Evolutionary conservation across 1,140 invertebrate genomes (phyloP), one percentile per base, ranked within the genome.

Genomic region (Cotesia chilonis): DNA sequence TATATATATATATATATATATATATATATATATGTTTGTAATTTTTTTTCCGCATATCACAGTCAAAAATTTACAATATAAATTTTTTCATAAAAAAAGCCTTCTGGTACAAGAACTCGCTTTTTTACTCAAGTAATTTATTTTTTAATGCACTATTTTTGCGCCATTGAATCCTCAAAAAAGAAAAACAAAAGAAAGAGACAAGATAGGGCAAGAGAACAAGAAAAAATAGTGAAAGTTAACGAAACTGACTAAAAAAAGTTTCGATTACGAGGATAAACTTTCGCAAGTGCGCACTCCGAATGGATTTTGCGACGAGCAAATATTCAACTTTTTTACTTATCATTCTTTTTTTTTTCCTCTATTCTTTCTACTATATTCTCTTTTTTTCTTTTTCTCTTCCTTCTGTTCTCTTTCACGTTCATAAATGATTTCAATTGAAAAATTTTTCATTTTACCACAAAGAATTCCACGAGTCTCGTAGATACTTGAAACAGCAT

Each of bases 261-360:
- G 57, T 51, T 51, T 57, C 60, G 68, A 59, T 70, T 70, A 70
- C 68, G 68, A 51, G 68, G 38, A 70, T 70, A 61, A 28, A 61
- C 37, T 70, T 70, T 70, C 52, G 54, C 55, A 38, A 68, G 37
- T 68, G 66, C 66, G 10, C 63, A 65, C 38, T 65, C 38, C 38
- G 51, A 65, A 65, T 55, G 66, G 66, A 68, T 57, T 55, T 68
- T 37, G 51, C 51, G 20, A 57, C 51, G 66, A 38, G 66, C 9
- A 68, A 57, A 14, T 55, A n/a, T 35, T 68, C 12, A 6, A 20
- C 66, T 68, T 35, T 68, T 6, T 61, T 35, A 28, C 28, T 65
- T 12, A 47, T 38, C 5, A 9, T 7, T 51, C 20, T 51, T 65
- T 36, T 51, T 51, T 37, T 47, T 4, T 17, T 47, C n/a, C 51